phyloP scores from a whole-genome alignment of 2,888 invertebrate genomes.

The Stenodera caucasica region DNA sequence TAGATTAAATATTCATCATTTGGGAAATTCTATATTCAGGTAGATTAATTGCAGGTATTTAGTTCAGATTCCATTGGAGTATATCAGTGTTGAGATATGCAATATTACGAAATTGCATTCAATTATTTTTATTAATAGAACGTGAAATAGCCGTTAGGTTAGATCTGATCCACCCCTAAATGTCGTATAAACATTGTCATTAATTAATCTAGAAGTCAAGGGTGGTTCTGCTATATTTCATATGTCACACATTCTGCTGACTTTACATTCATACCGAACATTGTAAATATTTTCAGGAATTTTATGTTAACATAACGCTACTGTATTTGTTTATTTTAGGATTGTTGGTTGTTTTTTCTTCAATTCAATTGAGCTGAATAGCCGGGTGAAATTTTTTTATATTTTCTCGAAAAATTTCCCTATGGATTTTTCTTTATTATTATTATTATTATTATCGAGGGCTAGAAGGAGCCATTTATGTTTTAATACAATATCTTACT shows the following conservation, averaged over 20 bases:
- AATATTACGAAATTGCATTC: not conserved
- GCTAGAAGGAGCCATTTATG: not conserved
- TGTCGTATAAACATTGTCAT: conserved; percentile 6
- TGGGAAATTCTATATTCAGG: too few species aligned
- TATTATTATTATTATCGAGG: not conserved
- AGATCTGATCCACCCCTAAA: not conserved
- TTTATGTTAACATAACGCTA: not conserved
- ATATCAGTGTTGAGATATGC: not conserved
- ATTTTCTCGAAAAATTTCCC: not conserved
- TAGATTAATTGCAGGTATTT: not conserved
- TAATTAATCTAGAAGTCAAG: conserved; percentile 20
- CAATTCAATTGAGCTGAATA: not conserved
- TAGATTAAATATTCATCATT: not conserved
- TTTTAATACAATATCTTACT: not conserved
- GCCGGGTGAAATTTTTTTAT: not conserved
- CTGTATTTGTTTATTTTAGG: not conserved
- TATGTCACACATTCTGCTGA: conserved; percentile 11
- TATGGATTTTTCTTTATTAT: not conserved
- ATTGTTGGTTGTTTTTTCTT: not conserved
- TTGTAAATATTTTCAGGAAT: not conserved
- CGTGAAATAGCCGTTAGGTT: not conserved
- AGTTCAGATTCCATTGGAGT: not conserved
- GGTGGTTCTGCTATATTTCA: conserved; percentile 17
- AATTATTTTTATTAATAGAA: not conserved
- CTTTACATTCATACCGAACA: not conserved